Evolutionary conservation across 30 jellyfish, hydroid and myxozoan genomes (phyloP).

Genomic region (Aurelia aurita): DNA sequence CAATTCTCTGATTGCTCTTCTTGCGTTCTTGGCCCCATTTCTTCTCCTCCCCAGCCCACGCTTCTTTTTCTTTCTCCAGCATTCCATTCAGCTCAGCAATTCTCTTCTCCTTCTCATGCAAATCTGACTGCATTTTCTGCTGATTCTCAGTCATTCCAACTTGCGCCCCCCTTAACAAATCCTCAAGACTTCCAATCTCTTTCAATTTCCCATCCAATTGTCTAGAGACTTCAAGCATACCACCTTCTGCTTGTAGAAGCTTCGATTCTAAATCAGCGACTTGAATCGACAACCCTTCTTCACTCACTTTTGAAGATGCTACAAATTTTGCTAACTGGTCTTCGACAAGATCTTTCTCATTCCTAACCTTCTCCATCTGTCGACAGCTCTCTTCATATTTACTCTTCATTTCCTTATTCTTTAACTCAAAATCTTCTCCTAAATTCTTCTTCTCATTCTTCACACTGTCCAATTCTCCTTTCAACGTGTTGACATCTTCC

Average conservation of each 20-base stretch:
- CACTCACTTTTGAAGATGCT: slow-evolving; percentile 13
- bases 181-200: slow-evolving; percentile 56
- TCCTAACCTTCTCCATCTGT: slow-evolving; percentile 21
- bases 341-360: slow-evolving; percentile 23
- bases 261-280: slow-evolving; percentile 14
- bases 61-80: slow-evolving; percentile 44
- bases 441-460: slow-evolving; percentile 18
- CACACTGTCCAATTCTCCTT: slow-evolving; percentile 16
- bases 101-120: slow-evolving; percentile 13
- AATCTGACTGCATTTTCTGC: slow-evolving; percentile 33
- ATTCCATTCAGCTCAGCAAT: slow-evolving; percentile 27
- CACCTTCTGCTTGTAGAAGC: slow-evolving; percentile 16
- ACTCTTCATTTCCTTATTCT: slow-evolving; percentile 22
- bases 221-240: slow-evolving; percentile 35
- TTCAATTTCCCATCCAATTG: slow-evolving; percentile 51
- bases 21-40: slow-evolving; percentile 1
- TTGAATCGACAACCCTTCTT: slow-evolving; percentile 28
- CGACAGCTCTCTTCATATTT: slow-evolving; percentile 15
- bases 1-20: neutral
- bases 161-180: slow-evolving; percentile 23
- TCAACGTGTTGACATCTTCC: slow-evolving; percentile 7
- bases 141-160: slow-evolving; percentile 47
- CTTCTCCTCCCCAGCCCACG: slow-evolving; percentile 14
- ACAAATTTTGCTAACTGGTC: neutral
- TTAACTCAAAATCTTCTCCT: slow-evolving; percentile 5